Percentiles rank a stretch among this genome's conserved stretches.
Evolutionary conservation across 2,888 invertebrate genomes (phyloP).

Genomic region (Drosophila falleni): DNA sequence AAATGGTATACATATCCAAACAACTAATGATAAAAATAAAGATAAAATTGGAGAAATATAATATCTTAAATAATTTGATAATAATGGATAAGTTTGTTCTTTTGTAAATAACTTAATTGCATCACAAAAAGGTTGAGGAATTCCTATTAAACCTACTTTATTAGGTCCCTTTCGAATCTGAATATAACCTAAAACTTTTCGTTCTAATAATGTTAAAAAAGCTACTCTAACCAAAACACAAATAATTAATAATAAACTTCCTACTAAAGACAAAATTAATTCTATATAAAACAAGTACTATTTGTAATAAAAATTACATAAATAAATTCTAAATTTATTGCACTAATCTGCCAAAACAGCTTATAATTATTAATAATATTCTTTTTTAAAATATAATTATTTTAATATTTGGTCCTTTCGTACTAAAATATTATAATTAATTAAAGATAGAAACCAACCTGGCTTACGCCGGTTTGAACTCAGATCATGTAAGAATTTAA

Average conservation of each 20-base stretch:
- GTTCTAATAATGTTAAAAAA: slow-evolving; percentile 91
- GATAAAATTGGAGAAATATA: slow-evolving; percentile 87
- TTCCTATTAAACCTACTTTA: slow-evolving; percentile 88
- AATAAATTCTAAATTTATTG: slow-evolving; percentile 90
- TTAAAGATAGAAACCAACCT: slow-evolving; percentile 94
- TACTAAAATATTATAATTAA: slow-evolving; percentile 88
- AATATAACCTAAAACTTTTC: slow-evolving; percentile 88
- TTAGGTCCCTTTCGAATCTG: slow-evolving; percentile 91
- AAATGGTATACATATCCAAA: slow-evolving; percentile 88
- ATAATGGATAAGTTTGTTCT: slow-evolving; percentile 87
- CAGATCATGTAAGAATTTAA: slow-evolving; percentile 95
- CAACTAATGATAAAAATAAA: slow-evolving; percentile 85
- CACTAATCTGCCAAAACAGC: slow-evolving; percentile 90
- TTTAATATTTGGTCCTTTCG: slow-evolving; percentile 90
- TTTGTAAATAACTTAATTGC: slow-evolving; percentile 91
- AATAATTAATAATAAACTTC: slow-evolving; percentile 87
- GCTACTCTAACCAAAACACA: slow-evolving; percentile 89
- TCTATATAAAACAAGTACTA: slow-evolving; percentile 87
- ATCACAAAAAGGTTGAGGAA: slow-evolving; percentile 90
- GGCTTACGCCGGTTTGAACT: slow-evolving; percentile 94
- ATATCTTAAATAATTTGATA: slow-evolving; percentile 88
- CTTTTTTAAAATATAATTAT: slow-evolving; percentile 85
- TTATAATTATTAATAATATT: slow-evolving; percentile 69
- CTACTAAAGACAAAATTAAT: slow-evolving; percentile 85
- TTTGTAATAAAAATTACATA: slow-evolving; percentile 87